Percentiles rank a stretch among this genome's conserved stretches.
Conservation (phyloP, 2,113 vertebrate genomes). For the Brachirus orientalis region DNA sequence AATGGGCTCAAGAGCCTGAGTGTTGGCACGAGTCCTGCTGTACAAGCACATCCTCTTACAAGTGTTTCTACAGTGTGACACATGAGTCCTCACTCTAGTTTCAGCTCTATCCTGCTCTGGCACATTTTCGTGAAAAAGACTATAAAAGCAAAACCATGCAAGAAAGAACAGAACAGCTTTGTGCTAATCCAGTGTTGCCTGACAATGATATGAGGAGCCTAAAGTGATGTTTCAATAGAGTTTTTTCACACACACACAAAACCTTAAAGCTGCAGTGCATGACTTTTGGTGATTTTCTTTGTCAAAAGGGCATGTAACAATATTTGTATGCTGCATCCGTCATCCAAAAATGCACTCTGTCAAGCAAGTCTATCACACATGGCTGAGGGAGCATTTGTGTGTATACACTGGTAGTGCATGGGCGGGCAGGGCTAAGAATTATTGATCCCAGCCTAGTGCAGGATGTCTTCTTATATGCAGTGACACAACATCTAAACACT, state of each 20-base stretch:
- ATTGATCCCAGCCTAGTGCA: too few species aligned
- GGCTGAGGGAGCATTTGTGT: too few species aligned
- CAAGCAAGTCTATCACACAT: too few species aligned
- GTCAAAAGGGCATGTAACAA: too few species aligned
- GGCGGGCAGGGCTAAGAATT: too few species aligned
- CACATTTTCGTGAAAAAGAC: constrained; percentile 52
- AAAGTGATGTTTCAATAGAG: constrained; percentile 45
- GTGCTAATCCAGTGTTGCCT: constrained; percentile 39
- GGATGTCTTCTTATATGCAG: too few species aligned
- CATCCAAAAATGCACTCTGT: too few species aligned
- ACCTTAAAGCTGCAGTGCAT: too few species aligned
- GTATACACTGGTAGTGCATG: too few species aligned
- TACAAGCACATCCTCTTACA: constrained; percentile 53
- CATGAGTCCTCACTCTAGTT: constrained; percentile 46
- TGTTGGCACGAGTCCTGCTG: constrained; percentile 42
- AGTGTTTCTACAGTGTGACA: constrained; percentile 41
- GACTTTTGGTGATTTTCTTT: too few species aligned
- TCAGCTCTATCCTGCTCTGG: constrained; percentile 45
- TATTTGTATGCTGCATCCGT: too few species aligned
- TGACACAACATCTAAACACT: too few species aligned
- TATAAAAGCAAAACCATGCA: constrained; percentile 25
- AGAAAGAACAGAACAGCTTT: constrained; percentile 69
- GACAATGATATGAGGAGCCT: constrained; percentile 51
- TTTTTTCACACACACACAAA: constrained; percentile 9
- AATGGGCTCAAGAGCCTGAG: constrained; percentile 50